A percentile compares a stretch with the other conserved stretches of the same genome.
Evolutionary conservation across 2,113 vertebrate genomes (phyloP).

Genomic region (Vulpes vulpes): DNA sequence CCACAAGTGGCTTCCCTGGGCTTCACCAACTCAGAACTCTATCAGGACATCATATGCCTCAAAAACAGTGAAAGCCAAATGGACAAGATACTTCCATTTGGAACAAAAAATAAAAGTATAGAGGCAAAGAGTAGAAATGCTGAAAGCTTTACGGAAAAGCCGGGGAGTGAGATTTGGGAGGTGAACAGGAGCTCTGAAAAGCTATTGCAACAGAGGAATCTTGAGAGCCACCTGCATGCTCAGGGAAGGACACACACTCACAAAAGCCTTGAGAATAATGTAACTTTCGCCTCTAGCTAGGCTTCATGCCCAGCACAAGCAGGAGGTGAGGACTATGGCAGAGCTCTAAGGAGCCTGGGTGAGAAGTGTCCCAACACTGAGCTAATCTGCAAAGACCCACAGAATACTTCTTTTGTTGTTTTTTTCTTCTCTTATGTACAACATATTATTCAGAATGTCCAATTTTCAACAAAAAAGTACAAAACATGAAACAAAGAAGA

Average conservation of each 20-base stretch:
- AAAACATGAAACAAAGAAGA: background rate
- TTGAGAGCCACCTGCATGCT: background rate
- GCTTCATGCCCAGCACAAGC: background rate
- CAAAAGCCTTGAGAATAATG: background rate
- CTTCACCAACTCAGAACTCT: background rate
- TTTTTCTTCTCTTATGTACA: background rate
- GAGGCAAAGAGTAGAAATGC: background rate
- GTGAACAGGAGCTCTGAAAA: background rate
- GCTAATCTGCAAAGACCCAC: background rate
- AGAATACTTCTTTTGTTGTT: background rate
- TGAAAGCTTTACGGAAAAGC: background rate
- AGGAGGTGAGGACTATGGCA: background rate
- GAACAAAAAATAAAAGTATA: background rate
- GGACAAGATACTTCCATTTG: background rate
- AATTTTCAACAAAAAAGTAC: constrained; percentile 1
- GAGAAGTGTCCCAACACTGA: background rate
- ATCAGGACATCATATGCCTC: background rate
- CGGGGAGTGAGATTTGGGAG: background rate
- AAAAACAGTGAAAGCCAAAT: background rate
- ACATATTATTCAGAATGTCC: background rate
- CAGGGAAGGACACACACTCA: background rate
- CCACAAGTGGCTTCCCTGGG: background rate
- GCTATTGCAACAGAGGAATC: background rate
- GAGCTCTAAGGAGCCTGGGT: background rate
- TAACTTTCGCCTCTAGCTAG: no score